Evolutionary conservation across 2,113 vertebrate genomes (phyloP), one percentile per base, ranked within the genome.

Genomic region (Silurus asotus): DNA sequence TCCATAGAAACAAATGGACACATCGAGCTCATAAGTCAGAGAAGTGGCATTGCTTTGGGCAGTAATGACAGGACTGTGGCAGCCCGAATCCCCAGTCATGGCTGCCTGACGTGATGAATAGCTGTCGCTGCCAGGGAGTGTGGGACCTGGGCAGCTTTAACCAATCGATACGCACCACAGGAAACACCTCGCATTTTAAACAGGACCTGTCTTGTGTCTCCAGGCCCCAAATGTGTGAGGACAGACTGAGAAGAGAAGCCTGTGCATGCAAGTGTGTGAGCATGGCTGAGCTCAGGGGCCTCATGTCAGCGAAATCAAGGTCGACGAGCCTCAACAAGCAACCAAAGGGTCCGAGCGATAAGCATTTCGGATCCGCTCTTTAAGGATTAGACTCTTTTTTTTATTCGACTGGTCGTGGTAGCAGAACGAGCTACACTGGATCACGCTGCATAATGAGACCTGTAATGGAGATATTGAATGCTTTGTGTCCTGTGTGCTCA

Each of bases 181-280:
- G 87, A 95, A 91, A 92, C 92, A 93, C 90, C 92, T 92, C 87
- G 94, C 93, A 95, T 95, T 91, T 92, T 93, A 94, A 94, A 92
- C 92, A 87, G 88, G 53, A 51, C 91, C 88, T 13, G 81, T 89
- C 93, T 88, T 80, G 77, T 87, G 87, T 90, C 87, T 88, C 53
- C 65, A 78, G 88, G 87, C 84, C 84, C 84, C 67, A 87, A 72
- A 8, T 51, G 90, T 89, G 88, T 91, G 89, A 79, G 83, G 88
- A 88, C 88, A 90, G 85, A 83, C 8, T n/a, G 70, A 48, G 55
- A 23, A 20, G 49, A 79, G 45, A 81, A 67, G 77, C 19, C 85
- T 87, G 86, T 90, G 90, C 91, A 89, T 90, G 87, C 87, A 8
- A 92, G 91, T 92, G 92, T 90, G 92, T 92, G 90, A 93, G 93